Percentiles rank a stretch among this genome's conserved stretches.
These are phyloP conservation scores for Drosophila koepferae DNA, from an alignment of 2,888 invertebrate genomes.

Conservation along the genomic window DNA sequence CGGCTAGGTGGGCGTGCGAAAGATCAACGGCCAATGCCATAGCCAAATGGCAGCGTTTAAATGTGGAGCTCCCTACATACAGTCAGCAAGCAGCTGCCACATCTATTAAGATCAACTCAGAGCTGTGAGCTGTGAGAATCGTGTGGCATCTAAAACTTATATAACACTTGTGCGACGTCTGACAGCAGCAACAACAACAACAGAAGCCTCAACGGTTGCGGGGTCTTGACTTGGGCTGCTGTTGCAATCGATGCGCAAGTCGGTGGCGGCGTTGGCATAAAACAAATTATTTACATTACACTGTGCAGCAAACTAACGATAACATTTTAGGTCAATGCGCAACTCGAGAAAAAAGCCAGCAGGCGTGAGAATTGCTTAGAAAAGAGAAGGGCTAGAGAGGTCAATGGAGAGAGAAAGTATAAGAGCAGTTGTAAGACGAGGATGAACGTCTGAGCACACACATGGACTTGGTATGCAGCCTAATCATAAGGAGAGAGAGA, in stretches of 20 bases:
- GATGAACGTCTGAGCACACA: neutral
- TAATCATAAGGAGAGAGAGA: too few relatives aligned
- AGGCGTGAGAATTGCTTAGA: constrained; percentile 2
- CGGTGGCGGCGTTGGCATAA: constrained; percentile 43
- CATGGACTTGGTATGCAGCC: neutral
- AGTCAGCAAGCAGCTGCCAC: constrained; percentile 7
- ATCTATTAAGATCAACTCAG: constrained; percentile 27
- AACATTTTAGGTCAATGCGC: neutral
- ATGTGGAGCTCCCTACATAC: constrained; percentile 47
- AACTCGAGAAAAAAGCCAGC: neutral
- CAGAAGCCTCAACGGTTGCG: constrained; percentile 16
- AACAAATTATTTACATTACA: constrained; percentile 51
- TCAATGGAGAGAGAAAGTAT: neutral
- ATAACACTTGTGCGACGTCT: constrained; percentile 65
- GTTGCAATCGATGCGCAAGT: constrained; percentile 68
- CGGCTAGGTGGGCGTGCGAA: constrained; percentile 44
- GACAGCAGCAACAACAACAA: constrained; percentile 18
- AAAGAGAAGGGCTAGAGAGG: neutral
- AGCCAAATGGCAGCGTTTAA: constrained; percentile 59
- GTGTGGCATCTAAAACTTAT: constrained; percentile 75
- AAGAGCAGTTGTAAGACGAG: neutral
- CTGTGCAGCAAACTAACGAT: constrained; percentile 37
- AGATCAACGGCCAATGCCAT: constrained; percentile 73
- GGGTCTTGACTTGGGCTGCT: constrained; percentile 43
- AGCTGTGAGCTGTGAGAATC: constrained; percentile 63